Conservation (phyloP, 1,140 invertebrate species). For the Sipha flava region DNA sequence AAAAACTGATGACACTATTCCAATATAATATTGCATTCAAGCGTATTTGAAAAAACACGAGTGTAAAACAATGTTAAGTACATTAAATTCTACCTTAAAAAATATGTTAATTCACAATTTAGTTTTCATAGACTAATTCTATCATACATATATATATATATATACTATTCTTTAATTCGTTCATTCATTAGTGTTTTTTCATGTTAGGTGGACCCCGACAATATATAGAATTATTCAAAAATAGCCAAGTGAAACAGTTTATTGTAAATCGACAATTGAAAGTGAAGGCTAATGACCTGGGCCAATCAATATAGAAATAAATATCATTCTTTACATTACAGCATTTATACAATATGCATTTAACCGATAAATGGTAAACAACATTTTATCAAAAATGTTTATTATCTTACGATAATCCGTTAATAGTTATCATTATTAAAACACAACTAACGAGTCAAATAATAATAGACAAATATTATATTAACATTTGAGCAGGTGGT, state of each 20-base stretch:
- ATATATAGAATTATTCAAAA: background rate
- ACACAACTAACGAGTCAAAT: no score
- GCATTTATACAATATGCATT: background rate
- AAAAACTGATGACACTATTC: no score
- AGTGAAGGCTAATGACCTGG: conserved; percentile 26
- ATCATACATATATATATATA: background rate
- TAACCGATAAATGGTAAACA: background rate
- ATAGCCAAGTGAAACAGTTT: background rate
- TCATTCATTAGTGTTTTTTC: background rate
- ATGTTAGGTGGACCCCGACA: background rate
- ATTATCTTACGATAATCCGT: no score
- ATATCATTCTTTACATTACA: background rate
- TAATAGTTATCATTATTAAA: no score
- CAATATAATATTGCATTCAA: no score
- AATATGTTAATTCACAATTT: no score
- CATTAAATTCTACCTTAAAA: no score
- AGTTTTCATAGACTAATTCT: background rate
- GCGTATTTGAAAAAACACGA: no score
- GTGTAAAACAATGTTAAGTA: no score
- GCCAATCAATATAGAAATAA: conserved; percentile 2
- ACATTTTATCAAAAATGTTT: no score
- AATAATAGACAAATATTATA: no score
- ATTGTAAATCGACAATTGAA: conserved; percentile 16
- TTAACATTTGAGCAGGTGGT: no score
- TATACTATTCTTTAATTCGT: background rate